Base-by-base conservation (phyloP, 2,888 invertebrate species). In the Phymatocera aterrima region DNA sequence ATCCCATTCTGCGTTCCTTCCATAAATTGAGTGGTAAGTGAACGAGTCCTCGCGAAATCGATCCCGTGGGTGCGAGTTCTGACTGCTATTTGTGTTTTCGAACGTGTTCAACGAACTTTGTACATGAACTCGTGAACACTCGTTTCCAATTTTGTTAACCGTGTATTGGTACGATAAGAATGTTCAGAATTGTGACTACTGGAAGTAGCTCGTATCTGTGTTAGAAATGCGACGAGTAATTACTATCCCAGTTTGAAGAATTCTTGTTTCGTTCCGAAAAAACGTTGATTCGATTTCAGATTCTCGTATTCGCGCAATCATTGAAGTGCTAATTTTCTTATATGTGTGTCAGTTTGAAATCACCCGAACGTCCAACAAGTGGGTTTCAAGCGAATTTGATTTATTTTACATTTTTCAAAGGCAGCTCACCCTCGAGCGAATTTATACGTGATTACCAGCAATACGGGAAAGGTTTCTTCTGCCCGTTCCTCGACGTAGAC, bases 1-100 rank as follows among this genome's bases (percentile, higher is more conserved):
- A 94, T 83, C 96, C 96, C 0, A 94, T 95, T 0, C 93, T 96
- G 61, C 93, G 95, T 81, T 96, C 96, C 86, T 96, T 96, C 91
- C 96, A 96, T 88, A 94, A 94, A 86, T 92, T 97, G 6, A 94
- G 94, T 89, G 96, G 96, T 96, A 90, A 90, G 91, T 87, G 40
- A 43, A 43, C 28, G 43, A 24, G 15, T 21, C 43, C 46, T 43
- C 68, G 8, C 34, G 72, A 34, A 21, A 64, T 64, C 3, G 37
- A 34, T 1, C 6, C 37, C 3, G 61, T 64, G 8, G 34, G 0
- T 64, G 61, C 21, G 4, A 57, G 5, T 68, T 68, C 37, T 46
- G 64, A 24, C 46, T 68, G 24, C 43, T 61, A 37, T 10, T 4
- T 21, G 24, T 18, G 24, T 24, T 68, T 10, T 28, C 24, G 40